Evolutionary conservation across 2,797 vertebrate genomes (phyloP), one percentile per base, ranked within the genome.

Genomic region (Cyprinella venusta): DNA sequence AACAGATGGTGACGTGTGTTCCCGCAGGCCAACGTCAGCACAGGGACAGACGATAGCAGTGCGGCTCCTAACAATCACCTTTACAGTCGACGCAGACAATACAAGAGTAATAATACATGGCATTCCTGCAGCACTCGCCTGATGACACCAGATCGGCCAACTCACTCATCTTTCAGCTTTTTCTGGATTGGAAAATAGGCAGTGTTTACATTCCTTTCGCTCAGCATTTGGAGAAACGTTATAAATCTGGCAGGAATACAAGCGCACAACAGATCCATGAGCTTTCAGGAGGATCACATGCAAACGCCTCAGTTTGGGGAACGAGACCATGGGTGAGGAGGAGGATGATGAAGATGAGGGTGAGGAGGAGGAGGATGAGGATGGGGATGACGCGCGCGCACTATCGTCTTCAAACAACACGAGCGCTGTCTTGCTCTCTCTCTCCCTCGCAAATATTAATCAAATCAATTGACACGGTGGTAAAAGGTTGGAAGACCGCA

Each of bases 21-120:
- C 86, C 69, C 83, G 54, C 36, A 54, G 36, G 93, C 94, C 94
- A 95, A 94, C 79, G 92, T 91, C 93, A 95, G 95, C 92, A 94
- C 91, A 90, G 88, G 88, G 84, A 84, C 90, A 88, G 89, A 92
- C 92, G 91, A n/a, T 9, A 90, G 93, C 89, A 87, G 90, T 86
- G 82, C 82, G 83, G 88, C 83, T 79, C 79, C 85, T 86, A 80
- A 88, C 88, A 87, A 90, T 70, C 59, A 70, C 82, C 59, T 88
- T 92, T 76, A 74, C 79, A 79, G 80, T 80, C 77, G 65, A 80
- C 15, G 50, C 74, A 86, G 82, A 89, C 87, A 88, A 82, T 56
- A 86, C 74, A 64, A 18, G 83, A 85, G 63, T 71, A 85, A 86
- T 84, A 89, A 89, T 86, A 81, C 76, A 89, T 79, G 74, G 83